Percentiles rank a stretch among this genome's conserved stretches.
These are phyloP conservation scores for Melinaea marsaeus DNA, from an alignment of 2,888 invertebrate genomes.

Conservation along the genomic window DNA sequence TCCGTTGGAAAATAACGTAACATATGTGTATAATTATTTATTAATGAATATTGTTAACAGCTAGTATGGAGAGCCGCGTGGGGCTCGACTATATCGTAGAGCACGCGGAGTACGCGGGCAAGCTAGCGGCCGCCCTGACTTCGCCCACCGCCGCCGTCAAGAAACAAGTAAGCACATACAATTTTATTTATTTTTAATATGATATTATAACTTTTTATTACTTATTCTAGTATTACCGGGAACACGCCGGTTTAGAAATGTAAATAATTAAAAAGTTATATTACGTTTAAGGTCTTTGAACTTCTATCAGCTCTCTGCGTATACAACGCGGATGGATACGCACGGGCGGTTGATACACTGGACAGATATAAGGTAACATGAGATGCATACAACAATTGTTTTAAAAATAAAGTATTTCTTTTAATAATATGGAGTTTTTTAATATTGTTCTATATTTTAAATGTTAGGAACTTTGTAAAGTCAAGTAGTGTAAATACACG, in stretches of 20 bases:
- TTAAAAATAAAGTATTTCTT: neutral
- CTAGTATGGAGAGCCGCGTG: slow-evolving; percentile 90
- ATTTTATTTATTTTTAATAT: slow-evolving; percentile 4
- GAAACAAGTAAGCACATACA: slow-evolving; percentile 82
- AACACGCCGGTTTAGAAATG: no score
- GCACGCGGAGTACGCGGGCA: slow-evolving; percentile 93
- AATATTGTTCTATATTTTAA: no score
- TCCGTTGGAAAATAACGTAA: no score
- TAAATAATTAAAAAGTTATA: no score
- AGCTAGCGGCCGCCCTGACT: slow-evolving; percentile 94
- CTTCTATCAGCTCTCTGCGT: slow-evolving; percentile 95
- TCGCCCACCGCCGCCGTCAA: slow-evolving; percentile 94
- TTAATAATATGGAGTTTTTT: no score
- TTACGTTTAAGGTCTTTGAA: slow-evolving; percentile 85
- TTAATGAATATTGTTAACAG: slow-evolving; percentile 18
- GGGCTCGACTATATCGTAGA: slow-evolving; percentile 96
- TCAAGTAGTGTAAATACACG: no score
- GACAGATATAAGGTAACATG: slow-evolving; percentile 91
- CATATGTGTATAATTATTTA: no score
- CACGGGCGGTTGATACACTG: slow-evolving; percentile 91
- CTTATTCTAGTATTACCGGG: no score
- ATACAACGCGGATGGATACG: slow-evolving; percentile 93
- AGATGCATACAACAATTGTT: neutral
- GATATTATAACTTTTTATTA: neutral
- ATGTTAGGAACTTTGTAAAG: no score